Evolutionary conservation across 2,888 invertebrate genomes (phyloP), one percentile per base, ranked within the genome.

Genomic region (Eulithis prunata): DNA sequence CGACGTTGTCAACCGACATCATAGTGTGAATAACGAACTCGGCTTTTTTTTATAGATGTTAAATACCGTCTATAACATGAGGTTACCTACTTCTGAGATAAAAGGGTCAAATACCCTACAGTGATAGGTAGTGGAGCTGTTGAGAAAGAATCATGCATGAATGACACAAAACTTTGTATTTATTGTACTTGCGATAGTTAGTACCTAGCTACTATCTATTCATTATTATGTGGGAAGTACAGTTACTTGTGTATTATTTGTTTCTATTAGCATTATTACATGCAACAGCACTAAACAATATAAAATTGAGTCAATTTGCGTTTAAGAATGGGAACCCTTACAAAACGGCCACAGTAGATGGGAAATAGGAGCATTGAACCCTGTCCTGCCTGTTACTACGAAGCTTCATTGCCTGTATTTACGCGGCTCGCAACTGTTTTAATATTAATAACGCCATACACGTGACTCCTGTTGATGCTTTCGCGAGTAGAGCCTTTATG

Each of bases 401-500:
- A 73, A 78, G 75, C 78, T 78, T 79, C 78, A 81, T 82, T 79
- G 85, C 74, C 78, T 74, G 85, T 86, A 87, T 88, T 87, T 87
- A 84, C 85, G 74, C 80, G 80, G 75, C 78, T 79, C 80, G 80
- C 81, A 75, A 76, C 79, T 78, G 86, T 82, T 90, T 89, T 86
- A 91, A 88, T 88, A 91, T 91, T 91, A 87, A 91, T 90, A 90
- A 88, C 90, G 78, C 82, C 80, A 84, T 86, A 87, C 85, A 87
- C 77, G 82, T 83, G 81, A 81, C 81, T 86, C 84, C 82, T 82
- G 85, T 78, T 80, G 82, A 80, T 79, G 80, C 78, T 82, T 83
- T 78, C 75, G 81, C 82, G 83, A 81, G 84, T 78, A 73, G 73
- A 76, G 82, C 82, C 84, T 91, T 89, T 89, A 89, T 88, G 86